These are phyloP conservation scores for Sebastes diaconus DNA, from an alignment of 2,797 vertebrate species.

Conservation along the genomic window DNA sequence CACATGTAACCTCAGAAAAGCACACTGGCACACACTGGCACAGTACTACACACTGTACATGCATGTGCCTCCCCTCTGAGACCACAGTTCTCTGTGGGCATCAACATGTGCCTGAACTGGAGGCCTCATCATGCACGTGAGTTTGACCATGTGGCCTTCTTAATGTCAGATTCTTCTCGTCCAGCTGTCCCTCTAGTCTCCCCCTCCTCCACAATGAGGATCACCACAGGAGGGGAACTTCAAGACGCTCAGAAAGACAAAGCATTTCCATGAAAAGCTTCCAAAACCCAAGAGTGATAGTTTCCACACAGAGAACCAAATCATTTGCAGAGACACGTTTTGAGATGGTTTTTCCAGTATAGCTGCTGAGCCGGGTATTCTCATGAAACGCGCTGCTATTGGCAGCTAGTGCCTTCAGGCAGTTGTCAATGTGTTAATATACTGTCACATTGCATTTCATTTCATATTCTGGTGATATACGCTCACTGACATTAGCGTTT, in stretches of 20 bases:
- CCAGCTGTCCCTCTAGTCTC: background rate
- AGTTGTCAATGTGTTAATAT: background rate
- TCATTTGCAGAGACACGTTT: slow-evolving; percentile 25
- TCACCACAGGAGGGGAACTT: slow-evolving; percentile 37
- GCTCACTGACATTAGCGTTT: background rate
- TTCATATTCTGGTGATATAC: background rate
- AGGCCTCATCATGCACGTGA: slow-evolving; percentile 15
- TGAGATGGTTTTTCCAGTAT: background rate
- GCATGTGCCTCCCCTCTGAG: background rate
- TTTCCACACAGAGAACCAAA: slow-evolving; percentile 30
- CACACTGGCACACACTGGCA: background rate
- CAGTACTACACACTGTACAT: too few species aligned
- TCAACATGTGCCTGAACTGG: background rate
- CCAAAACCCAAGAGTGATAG: background rate
- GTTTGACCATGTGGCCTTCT: slow-evolving; percentile 16
- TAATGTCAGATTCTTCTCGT: background rate
- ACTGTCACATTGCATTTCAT: background rate
- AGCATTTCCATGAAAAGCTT: slow-evolving; percentile 20
- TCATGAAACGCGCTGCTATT: background rate
- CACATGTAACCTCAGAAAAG: background rate
- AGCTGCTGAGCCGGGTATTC: background rate
- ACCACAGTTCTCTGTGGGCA: background rate
- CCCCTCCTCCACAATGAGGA: background rate
- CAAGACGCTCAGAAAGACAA: slow-evolving; percentile 51
- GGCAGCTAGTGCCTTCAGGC: background rate